A percentile compares a stretch with the other conserved stretches of the same genome.
Evolutionary conservation across 2,113 vertebrate genomes (phyloP).

Genomic region (Myiozetetes cayanensis): DNA sequence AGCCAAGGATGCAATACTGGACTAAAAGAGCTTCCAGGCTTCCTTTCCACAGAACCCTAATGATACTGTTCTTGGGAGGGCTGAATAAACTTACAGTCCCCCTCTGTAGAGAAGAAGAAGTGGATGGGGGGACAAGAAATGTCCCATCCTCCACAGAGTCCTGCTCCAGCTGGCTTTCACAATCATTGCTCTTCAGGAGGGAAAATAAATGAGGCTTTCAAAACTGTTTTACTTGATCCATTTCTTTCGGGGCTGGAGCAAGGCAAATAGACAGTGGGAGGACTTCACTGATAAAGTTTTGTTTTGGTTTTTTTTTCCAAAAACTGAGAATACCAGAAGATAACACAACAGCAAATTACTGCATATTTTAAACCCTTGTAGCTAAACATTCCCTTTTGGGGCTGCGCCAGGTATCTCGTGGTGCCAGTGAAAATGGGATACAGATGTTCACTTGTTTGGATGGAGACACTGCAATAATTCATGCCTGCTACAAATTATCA

Average conservation of each 20-base stretch:
- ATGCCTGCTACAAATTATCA: constrained; percentile 48
- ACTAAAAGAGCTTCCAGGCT: not conserved
- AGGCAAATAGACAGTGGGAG: constrained; percentile 41
- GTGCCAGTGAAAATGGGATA: constrained; percentile 71
- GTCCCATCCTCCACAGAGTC: not conserved
- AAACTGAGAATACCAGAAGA: constrained; percentile 49
- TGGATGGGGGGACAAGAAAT: not conserved
- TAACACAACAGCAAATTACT: constrained; percentile 63
- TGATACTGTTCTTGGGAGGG: not conserved
- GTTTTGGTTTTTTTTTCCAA: not conserved
- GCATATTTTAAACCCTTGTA: constrained; percentile 62
- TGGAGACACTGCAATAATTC: constrained; percentile 62
- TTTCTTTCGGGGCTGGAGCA: constrained; percentile 10
- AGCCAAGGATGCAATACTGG: not conserved
- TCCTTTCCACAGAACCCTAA: not conserved
- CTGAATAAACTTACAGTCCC: not conserved
- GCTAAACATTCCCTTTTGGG: constrained; percentile 60
- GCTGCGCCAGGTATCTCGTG: constrained; percentile 54
- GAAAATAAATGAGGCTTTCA: constrained; percentile 47
- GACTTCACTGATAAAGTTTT: constrained; percentile 21
- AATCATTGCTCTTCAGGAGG: not conserved
- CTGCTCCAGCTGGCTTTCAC: not conserved
- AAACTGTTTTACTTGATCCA: constrained; percentile 28
- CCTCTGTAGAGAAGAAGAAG: not conserved
- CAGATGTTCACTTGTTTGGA: constrained; percentile 70